Conservation (phyloP, 92 coral and sea anemone species). For the Pocillopora grandis region DNA sequence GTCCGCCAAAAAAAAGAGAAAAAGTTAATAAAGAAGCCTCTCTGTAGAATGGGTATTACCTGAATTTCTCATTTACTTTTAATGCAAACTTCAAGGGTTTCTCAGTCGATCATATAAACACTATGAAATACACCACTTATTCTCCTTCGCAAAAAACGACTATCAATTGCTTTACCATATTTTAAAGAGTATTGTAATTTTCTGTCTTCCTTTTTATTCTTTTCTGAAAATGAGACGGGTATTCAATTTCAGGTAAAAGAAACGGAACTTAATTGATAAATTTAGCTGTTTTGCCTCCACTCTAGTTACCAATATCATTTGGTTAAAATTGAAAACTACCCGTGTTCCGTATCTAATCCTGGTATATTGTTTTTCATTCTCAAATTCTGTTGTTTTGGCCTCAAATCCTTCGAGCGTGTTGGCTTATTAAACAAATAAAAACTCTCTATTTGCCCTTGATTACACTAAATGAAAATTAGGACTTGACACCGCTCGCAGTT, state of each 20-base stretch:
- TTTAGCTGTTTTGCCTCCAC: constrained; percentile 8
- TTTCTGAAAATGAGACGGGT: background rate
- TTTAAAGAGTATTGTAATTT: background rate
- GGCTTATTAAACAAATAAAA: constrained; percentile 34
- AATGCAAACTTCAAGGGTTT: constrained; percentile 4
- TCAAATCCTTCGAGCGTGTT: constrained; percentile 9
- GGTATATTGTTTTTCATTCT: constrained; percentile 22
- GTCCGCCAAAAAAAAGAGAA: background rate
- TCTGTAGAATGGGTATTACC: background rate
- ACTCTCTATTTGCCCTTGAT: constrained; percentile 32
- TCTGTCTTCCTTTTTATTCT: background rate
- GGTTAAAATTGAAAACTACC: constrained; percentile 16
- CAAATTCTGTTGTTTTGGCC: constrained; percentile 18
- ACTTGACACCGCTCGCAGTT: constrained; percentile 17
- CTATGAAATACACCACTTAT: background rate
- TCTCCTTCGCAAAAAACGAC: background rate
- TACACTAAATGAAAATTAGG: constrained; percentile 42
- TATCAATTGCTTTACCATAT: background rate
- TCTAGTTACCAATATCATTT: constrained; percentile 11
- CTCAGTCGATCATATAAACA: background rate
- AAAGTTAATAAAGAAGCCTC: background rate
- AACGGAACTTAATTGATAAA: constrained; percentile 18
- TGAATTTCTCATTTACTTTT: constrained; percentile 22
- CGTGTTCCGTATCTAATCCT: background rate
- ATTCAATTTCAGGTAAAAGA: background rate